phyloP scores from a whole-genome alignment of 2,113 vertebrate species.

The Elephantulus edwardii region DNA sequence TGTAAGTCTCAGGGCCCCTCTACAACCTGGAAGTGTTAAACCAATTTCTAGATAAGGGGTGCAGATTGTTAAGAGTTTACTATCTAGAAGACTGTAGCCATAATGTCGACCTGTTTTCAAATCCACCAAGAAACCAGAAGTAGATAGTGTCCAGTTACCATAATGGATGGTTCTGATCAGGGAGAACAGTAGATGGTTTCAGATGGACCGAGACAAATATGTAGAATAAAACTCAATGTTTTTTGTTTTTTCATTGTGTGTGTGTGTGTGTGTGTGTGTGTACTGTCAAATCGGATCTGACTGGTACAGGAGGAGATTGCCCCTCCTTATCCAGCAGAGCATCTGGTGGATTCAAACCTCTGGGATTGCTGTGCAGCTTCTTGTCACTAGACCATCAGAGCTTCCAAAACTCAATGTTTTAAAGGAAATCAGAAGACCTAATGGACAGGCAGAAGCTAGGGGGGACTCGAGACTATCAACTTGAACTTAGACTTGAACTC shows the following conservation, averaged over 20 bases:
- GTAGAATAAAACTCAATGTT: not conserved
- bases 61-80: not conserved
- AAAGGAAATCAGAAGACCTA: not conserved
- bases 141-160: not conserved
- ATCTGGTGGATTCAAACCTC: no score
- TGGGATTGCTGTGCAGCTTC: no score
- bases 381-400: no score
- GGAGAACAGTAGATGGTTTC: not conserved
- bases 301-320: no score
- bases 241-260: no score
- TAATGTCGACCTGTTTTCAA: constrained; percentile 7
- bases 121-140: not conserved
- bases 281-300: no score
- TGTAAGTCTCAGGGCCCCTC: not conserved
- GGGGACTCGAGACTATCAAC: not conserved
- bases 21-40: not conserved
- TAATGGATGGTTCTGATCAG: not conserved
- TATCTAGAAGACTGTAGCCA: not conserved
- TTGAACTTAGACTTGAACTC: not conserved
- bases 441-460: not conserved
- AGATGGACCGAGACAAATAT: not conserved
- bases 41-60: not conserved
- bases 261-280: no score
- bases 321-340: no score
- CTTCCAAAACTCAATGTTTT: no score